Evolutionary conservation across 2,797 vertebrate species (phyloP).

Genomic region (Sebastes hopkinsi): DNA sequence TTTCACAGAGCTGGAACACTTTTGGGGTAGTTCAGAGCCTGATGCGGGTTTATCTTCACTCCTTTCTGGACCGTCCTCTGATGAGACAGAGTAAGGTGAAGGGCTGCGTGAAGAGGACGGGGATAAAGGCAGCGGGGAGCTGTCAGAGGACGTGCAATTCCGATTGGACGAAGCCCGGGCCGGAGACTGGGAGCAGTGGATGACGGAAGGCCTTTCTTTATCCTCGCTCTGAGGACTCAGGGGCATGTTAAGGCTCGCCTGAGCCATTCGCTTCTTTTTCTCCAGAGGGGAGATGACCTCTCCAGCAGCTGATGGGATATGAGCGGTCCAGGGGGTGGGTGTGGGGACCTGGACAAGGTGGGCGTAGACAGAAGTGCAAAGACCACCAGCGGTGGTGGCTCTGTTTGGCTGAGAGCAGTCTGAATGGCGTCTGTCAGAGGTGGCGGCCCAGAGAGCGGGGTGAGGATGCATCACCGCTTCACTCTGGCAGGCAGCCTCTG

Average conservation of each 20-base stretch:
- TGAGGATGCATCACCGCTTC: conserved; percentile 60
- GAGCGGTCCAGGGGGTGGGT: conserved; percentile 68
- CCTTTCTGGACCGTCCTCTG: conserved; percentile 72
- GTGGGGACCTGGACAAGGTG: conserved; percentile 75
- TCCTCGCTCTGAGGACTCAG: conserved; percentile 60
- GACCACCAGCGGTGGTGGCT: conserved; percentile 12
- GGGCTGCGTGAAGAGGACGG: conserved; percentile 78
- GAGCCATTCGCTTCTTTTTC: conserved; percentile 94
- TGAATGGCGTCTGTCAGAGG: conserved; percentile 51
- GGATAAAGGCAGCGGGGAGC: conserved; percentile 68
- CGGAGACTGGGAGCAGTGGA: conserved; percentile 72
- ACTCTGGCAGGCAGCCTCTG: conserved; percentile 53
- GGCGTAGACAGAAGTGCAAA: conserved; percentile 41
- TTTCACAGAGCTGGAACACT: conserved; percentile 30
- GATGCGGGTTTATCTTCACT: conserved; percentile 57
- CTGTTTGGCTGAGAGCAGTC: conserved; percentile 50
- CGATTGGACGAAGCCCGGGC: conserved; percentile 55
- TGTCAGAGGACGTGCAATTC: conserved; percentile 72
- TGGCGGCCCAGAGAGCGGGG: conserved; percentile 60
- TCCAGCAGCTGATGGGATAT: conserved; percentile 71
- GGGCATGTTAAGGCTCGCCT: conserved; percentile 84
- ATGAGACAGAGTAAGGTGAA: conserved; percentile 76
- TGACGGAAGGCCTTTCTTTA: conserved; percentile 69
- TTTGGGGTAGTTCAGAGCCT: conserved; percentile 25
- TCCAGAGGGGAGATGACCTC: conserved; percentile 94